phyloP scores from a whole-genome alignment of 2,113 vertebrate species.

The Lanius ludovicianus region DNA sequence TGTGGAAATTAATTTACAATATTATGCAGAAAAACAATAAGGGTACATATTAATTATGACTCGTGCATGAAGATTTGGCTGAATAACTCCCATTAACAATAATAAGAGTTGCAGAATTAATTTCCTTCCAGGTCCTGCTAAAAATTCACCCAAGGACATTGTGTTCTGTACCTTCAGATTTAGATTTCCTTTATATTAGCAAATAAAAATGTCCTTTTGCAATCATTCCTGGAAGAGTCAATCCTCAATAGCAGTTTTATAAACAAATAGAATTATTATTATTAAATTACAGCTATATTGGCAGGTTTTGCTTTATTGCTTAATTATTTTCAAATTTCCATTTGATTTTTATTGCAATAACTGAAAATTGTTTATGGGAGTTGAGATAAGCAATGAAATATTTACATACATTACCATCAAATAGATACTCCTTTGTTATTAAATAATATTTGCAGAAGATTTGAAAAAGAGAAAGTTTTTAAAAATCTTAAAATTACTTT shows the following conservation, averaged over 20 bases:
- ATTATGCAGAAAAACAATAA: conserved; percentile 12
- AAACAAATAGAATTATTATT: background rate
- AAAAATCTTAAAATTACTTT: background rate
- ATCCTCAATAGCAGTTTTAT: background rate
- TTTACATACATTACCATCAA: background rate
- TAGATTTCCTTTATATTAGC: background rate
- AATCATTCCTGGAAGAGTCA: background rate
- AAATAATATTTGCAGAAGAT: background rate
- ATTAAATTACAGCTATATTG: background rate
- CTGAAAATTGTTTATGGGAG: background rate
- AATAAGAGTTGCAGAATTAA: conserved; percentile 24
- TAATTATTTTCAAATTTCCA: background rate
- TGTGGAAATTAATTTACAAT: conserved; percentile 37
- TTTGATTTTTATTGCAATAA: background rate
- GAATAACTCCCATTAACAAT: conserved; percentile 27
- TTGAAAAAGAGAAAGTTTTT: background rate
- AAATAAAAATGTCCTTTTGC: background rate
- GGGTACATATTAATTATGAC: conserved; percentile 15
- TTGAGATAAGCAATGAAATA: background rate
- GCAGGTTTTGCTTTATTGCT: background rate
- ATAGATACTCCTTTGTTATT: background rate
- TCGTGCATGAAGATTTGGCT: background rate
- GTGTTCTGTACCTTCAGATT: background rate
- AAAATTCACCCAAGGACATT: conserved; percentile 7
- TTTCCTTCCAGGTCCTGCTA: background rate